Evolutionary conservation across 2,113 vertebrate species (phyloP), one percentile per base, ranked within the genome.

Genomic region (Progne subis): DNA sequence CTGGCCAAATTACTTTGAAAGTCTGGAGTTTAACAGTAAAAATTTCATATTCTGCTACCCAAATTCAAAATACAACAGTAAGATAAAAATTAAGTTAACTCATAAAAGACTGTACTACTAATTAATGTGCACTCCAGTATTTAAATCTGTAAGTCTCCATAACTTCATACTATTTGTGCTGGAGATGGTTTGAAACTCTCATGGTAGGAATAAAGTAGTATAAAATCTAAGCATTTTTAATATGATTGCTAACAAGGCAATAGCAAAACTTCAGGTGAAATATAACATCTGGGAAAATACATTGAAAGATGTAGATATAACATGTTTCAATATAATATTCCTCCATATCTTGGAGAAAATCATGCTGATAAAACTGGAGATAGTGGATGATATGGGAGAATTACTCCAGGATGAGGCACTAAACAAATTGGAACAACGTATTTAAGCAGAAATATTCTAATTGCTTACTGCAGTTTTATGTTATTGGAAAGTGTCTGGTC

Each of bases 401-500:
- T 81, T 82, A 60, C 20, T 92, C 57, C 37, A 39, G 52, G 76
- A 83, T 78, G 72, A 93, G 69, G 61, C 37, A 86, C 68, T 81
- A 90, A 94, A 75, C 82, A 95, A 95, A 92, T 34, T 92, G 57
- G 69, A 96, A 57, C 31, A 95, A 72, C 65, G 25, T 82, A 92
- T 90, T 90, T 90, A 94, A 94, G 79, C 60, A 75, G 92, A 93
- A 93, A 86, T 90, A 90, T 86, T 92, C 76, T 84, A 93, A 96
- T 96, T 95, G 80, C 88, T 96, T 82, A 86, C 86, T 88, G 85
- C 80, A 76, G 31, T 78, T 96, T 94, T 88, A 95, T 83, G 82
- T 78, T 94, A 92, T 43, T 82, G 82, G 76, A 93, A 94, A 90
- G 60, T 56, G 86, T 72, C 46, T 88, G 96, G 95, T 95, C 96